phyloP scores from a whole-genome alignment of 2,113 vertebrate species.

The Epinephelus cyanopodus region DNA sequence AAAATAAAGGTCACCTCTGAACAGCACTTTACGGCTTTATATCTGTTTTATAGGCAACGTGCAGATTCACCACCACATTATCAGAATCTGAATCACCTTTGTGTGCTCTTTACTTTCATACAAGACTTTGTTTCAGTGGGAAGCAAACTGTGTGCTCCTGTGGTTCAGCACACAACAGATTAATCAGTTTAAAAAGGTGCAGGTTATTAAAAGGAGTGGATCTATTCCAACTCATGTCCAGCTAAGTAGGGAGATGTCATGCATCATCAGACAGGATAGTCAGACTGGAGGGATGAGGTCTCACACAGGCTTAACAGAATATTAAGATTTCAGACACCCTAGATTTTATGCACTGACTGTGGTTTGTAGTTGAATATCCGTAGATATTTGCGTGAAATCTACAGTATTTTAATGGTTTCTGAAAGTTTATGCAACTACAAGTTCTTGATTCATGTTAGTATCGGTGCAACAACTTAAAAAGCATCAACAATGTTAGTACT shows the following conservation, averaged over 20 bases:
- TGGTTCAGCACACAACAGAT: neutral
- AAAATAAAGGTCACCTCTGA: conserved; percentile 73
- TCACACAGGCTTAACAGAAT: neutral
- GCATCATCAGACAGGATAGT: neutral
- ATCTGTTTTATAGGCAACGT: conserved; percentile 57
- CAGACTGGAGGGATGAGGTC: neutral
- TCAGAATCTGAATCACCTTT: conserved; percentile 19
- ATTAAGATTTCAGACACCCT: neutral
- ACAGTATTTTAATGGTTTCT: neutral
- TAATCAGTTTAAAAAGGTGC: neutral
- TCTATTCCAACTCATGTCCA: neutral
- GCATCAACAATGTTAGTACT: too few species aligned
- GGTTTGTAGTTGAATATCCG: neutral
- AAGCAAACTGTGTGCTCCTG: neutral
- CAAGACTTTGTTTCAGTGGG: neutral
- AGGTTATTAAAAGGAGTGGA: neutral
- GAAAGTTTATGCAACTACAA: neutral
- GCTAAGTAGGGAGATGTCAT: neutral
- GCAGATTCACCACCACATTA: conserved; percentile 16
- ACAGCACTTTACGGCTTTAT: conserved; percentile 53
- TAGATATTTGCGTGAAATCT: neutral
- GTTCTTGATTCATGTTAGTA: too few species aligned
- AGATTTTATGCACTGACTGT: neutral
- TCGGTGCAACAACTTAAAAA: too few species aligned
- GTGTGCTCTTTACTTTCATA: neutral